Evolutionary conservation across 2,888 invertebrate species (phyloP).

Genomic region (Cinara cedri): DNA sequence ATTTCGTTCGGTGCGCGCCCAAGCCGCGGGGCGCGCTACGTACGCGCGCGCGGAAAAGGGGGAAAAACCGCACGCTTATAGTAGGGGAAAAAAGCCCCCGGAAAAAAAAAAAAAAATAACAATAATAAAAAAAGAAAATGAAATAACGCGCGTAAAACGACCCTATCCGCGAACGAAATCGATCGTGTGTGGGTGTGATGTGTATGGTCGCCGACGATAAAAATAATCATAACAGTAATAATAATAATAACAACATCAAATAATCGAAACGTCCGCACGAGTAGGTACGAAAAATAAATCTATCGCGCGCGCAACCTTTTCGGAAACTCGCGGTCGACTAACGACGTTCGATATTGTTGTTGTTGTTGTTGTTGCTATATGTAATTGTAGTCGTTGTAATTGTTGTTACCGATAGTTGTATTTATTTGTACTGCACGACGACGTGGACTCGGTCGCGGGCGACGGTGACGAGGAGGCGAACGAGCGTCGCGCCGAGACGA

Average conservation of each 20-base stretch:
- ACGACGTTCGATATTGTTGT: no score
- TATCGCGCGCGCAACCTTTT: no score
- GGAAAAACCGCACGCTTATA: background rate
- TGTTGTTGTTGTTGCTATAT: no score
- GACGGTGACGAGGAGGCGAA: background rate
- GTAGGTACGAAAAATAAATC: no score
- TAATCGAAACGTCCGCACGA: background rate
- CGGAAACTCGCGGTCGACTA: no score
- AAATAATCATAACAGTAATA: no score
- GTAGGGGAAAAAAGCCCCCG: background rate
- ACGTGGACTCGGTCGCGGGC: background rate
- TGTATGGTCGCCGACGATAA: background rate
- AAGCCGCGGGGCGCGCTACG: constrained; percentile 35
- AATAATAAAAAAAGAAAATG: no score
- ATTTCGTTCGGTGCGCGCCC: constrained; percentile 21
- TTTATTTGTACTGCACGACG: no score
- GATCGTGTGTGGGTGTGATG: background rate
- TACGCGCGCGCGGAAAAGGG: background rate
- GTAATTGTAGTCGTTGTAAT: no score
- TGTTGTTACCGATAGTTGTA: no score
- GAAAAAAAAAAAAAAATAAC: background rate
- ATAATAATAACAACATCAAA: background rate
- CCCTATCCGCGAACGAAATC: no score
- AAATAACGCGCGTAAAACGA: background rate
- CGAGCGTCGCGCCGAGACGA: no score